A percentile compares a stretch with the other conserved stretches of the same genome.
These are phyloP conservation scores for Tympanuchus pallidicinctus DNA, from an alignment of 2,113 vertebrate genomes.

Conservation along the genomic window DNA sequence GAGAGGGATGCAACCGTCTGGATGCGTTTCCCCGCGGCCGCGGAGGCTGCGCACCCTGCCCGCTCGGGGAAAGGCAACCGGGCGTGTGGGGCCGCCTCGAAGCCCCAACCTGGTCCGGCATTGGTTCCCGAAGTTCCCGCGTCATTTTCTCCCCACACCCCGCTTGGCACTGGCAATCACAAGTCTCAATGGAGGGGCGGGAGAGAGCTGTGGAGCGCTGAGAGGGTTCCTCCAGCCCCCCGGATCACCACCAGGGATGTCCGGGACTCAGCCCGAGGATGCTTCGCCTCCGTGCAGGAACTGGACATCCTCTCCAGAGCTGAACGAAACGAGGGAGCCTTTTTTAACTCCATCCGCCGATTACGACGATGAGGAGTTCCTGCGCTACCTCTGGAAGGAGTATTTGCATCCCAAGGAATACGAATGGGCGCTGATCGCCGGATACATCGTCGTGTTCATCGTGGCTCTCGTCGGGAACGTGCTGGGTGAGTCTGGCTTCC, in stretches of 20 bases:
- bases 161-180: conserved; percentile 22
- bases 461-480: conserved; percentile 94
- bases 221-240: conserved; percentile 10
- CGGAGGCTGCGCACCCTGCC: not conserved
- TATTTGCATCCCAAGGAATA: conserved; percentile 95
- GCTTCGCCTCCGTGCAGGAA: conserved; percentile 77
- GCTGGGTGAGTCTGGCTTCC: conserved; percentile 85
- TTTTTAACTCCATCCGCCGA: conserved; percentile 75
- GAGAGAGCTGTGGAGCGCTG: conserved; percentile 58
- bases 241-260: conserved; percentile 79
- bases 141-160: conserved; percentile 71
- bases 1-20: not conserved
- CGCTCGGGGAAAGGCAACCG: not conserved
- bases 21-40: not conserved
- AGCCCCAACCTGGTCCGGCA: conserved; percentile 57
- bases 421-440: conserved; percentile 94
- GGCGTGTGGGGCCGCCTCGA: conserved; percentile 41
- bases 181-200: conserved; percentile 71
- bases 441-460: conserved; percentile 93
- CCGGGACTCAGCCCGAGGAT: conserved; percentile 77
- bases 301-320: conserved; percentile 76
- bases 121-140: conserved; percentile 77
- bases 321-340: conserved; percentile 80
- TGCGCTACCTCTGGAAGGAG: conserved; percentile 94
- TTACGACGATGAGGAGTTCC: conserved; percentile 92